phyloP scores from a whole-genome alignment of 1,140 invertebrate genomes.

The Drosophila burlai region DNA sequence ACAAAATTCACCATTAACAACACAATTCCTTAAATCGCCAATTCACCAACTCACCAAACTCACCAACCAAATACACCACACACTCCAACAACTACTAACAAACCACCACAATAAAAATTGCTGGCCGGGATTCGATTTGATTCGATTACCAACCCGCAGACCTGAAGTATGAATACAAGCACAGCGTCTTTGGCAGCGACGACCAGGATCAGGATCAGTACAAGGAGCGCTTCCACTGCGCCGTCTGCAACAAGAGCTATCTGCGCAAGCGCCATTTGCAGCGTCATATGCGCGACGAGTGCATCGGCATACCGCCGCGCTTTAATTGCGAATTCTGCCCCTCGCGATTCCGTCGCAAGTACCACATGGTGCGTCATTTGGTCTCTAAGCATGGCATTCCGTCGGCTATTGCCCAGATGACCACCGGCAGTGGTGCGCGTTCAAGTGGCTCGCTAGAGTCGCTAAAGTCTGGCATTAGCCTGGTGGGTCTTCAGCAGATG shows the following conservation, averaged over 20 bases:
- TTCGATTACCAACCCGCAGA: constrained; percentile 40
- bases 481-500: constrained; percentile 7
- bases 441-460: constrained; percentile 28
- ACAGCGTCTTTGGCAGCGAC: constrained; percentile 65
- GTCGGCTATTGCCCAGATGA: constrained; percentile 75
- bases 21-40: neutral
- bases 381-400: constrained; percentile 86
- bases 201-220: constrained; percentile 33
- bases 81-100: constrained; percentile 33
- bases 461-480: constrained; percentile 16
- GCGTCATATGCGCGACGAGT: constrained; percentile 89
- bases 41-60: constrained; percentile 1
- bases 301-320: constrained; percentile 88
- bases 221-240: constrained; percentile 86
- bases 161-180: constrained; percentile 61
- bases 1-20: constrained; percentile 16
- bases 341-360: constrained; percentile 87
- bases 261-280: constrained; percentile 89
- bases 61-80: constrained; percentile 22
- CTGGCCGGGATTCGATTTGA: constrained; percentile 29
- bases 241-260: constrained; percentile 88
- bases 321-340: constrained; percentile 89
- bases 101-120: constrained; percentile 4
- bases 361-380: constrained; percentile 87
- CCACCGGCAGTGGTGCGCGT: constrained; percentile 69